These are phyloP conservation scores for Trogon melanurus DNA, from an alignment of 2,113 vertebrate genomes.

Conservation along the genomic window DNA sequence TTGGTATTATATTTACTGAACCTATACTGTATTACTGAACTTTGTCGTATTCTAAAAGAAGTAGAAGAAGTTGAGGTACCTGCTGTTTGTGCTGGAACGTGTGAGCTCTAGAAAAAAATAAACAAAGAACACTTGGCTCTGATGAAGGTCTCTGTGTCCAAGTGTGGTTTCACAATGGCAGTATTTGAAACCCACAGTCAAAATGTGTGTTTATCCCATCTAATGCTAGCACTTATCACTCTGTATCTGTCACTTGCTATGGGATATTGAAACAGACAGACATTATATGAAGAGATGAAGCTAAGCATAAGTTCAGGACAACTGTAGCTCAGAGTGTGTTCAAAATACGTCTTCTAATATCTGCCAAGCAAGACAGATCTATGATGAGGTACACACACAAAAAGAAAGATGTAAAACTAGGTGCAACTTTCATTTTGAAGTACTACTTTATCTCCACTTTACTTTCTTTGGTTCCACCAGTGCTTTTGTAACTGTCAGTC, in stretches of 20 bases:
- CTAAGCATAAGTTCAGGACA: neutral
- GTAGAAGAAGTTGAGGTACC: neutral
- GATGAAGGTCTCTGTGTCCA: neutral
- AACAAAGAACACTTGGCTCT: neutral
- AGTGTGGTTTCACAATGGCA: conserved; percentile 20
- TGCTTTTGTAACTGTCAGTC: conserved; percentile 50
- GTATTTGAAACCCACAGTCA: conserved; percentile 27
- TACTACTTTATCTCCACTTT: conserved; percentile 35
- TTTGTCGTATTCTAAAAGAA: neutral
- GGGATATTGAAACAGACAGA: conserved; percentile 22
- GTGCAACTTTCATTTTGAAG: conserved; percentile 34
- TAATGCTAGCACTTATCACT: conserved; percentile 2
- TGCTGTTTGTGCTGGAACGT: neutral
- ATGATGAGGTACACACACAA: neutral
- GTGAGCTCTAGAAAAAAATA: neutral
- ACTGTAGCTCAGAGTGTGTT: neutral
- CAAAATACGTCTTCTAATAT: neutral
- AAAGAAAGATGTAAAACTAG: neutral
- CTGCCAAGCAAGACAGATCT: neutral
- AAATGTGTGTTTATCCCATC: conserved; percentile 7
- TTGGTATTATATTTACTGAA: neutral
- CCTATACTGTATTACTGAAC: neutral
- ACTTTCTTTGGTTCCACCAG: conserved; percentile 14
- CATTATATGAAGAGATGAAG: conserved; percentile 25
- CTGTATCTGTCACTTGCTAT: conserved; percentile 7